phyloP scores from a whole-genome alignment of 2,888 invertebrate genomes.

The Lepidochrysops patricia region DNA sequence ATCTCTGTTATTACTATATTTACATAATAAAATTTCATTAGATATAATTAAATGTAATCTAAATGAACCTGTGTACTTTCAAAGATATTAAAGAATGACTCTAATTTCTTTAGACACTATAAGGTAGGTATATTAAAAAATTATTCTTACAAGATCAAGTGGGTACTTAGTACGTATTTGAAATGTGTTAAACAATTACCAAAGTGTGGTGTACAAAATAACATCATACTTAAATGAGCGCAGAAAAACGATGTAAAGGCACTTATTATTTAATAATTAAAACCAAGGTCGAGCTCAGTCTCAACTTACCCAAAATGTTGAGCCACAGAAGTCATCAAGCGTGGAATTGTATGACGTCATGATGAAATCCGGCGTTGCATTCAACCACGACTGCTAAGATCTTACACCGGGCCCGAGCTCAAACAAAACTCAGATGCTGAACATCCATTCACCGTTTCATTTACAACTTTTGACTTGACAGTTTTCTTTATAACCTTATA shows the following conservation, averaged over 20 bases:
- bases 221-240: neutral
- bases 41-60: too few relatives aligned
- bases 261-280: slow-evolving; percentile 13
- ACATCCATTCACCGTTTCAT: slow-evolving; percentile 22
- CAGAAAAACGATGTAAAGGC: neutral
- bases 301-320: slow-evolving; percentile 85
- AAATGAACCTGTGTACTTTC: too few relatives aligned
- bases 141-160: too few relatives aligned
- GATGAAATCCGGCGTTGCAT: slow-evolving; percentile 33
- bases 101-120: too few relatives aligned
- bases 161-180: too few relatives aligned
- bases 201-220: neutral
- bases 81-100: too few relatives aligned
- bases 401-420: neutral
- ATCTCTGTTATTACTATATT: too few relatives aligned
- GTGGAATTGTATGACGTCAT: slow-evolving; percentile 72
- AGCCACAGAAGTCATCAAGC: slow-evolving; percentile 86
- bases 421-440: slow-evolving; percentile 12
- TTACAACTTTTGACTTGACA: slow-evolving; percentile 7
- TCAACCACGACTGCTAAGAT: neutral
- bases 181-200: neutral
- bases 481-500: slow-evolving; percentile 7
- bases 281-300: slow-evolving; percentile 31
- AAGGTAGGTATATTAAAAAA: too few relatives aligned
- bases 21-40: too few relatives aligned